Evolutionary conservation across 2,888 invertebrate species (phyloP).

Genomic region (Odontomyia ornata): DNA sequence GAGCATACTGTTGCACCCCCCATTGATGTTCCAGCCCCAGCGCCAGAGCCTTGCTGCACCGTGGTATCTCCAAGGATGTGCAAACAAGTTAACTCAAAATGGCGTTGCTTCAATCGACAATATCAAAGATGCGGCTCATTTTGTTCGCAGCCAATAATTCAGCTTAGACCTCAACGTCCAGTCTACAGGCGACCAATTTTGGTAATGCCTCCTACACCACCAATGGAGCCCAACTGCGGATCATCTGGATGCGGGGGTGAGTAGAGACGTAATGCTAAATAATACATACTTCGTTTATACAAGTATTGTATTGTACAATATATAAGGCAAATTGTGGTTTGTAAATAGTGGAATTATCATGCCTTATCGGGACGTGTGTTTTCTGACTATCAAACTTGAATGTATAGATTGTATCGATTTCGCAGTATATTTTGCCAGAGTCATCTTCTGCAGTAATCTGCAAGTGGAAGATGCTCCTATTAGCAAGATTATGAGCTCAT

Average conservation of each 20-base stretch:
- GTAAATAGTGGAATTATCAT: no score
- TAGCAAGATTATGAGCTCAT: no score
- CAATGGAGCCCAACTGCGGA: not conserved
- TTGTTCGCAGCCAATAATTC: constrained; percentile 55
- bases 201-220: constrained; percentile 44
- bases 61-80: constrained; percentile 57
- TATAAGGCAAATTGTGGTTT: no score
- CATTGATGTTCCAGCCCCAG: not conserved
- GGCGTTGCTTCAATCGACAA: constrained; percentile 56
- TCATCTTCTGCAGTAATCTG: no score
- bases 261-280: not conserved
- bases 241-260: constrained; percentile 9
- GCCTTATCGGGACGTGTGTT: no score
- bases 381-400: no score
- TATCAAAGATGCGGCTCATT: constrained; percentile 55
- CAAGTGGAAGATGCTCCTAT: no score
- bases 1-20: not conserved
- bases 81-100: constrained; percentile 47
- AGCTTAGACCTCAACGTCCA: constrained; percentile 52
- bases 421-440: no score
- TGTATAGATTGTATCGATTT: no score
- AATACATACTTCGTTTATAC: no score
- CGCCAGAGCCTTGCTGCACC: constrained; percentile 53
- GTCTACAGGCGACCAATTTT: not conserved
- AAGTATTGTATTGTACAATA: no score